Evolutionary conservation across 2,888 invertebrate genomes (phyloP).

Genomic region (Drosophila ezoana): DNA sequence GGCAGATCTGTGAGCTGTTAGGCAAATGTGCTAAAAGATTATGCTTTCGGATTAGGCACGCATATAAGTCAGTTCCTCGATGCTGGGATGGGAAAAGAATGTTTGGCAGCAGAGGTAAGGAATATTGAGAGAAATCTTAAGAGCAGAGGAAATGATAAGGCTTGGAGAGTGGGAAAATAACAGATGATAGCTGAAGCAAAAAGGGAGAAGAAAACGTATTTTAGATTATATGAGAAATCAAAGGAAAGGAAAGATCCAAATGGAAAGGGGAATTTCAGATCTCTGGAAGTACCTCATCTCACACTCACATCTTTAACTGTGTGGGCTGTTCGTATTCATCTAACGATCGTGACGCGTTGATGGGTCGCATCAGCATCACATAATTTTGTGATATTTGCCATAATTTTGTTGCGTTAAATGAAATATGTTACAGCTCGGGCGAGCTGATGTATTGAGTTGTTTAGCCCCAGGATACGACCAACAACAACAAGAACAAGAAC

Average conservation of each 20-base stretch:
- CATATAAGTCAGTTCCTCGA: slow-evolving; percentile 42
- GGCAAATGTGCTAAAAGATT: slow-evolving; percentile 70
- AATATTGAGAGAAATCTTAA: background rate
- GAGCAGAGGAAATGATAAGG: background rate
- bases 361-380: slow-evolving; percentile 44
- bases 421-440: slow-evolving; percentile 61
- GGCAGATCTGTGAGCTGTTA: slow-evolving; percentile 54
- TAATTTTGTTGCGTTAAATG: slow-evolving; percentile 71
- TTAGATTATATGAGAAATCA: background rate
- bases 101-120: background rate
- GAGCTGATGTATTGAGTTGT: slow-evolving; percentile 77
- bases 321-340: slow-evolving; percentile 21
- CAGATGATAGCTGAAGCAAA: background rate
- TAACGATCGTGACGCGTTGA: slow-evolving; percentile 60
- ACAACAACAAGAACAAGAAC: slow-evolving; percentile 23
- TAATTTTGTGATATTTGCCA: slow-evolving; percentile 70
- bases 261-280: background rate
- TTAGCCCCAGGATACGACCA: slow-evolving; percentile 65
- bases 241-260: background rate
- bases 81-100: slow-evolving; percentile 7
- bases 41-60: slow-evolving; percentile 62
- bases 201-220: no score
- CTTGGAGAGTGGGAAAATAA: background rate
- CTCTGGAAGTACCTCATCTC: background rate
- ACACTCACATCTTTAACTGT: background rate